phyloP scores from a whole-genome alignment of 1,140 invertebrate genomes.

The Vanessa tameamea region DNA sequence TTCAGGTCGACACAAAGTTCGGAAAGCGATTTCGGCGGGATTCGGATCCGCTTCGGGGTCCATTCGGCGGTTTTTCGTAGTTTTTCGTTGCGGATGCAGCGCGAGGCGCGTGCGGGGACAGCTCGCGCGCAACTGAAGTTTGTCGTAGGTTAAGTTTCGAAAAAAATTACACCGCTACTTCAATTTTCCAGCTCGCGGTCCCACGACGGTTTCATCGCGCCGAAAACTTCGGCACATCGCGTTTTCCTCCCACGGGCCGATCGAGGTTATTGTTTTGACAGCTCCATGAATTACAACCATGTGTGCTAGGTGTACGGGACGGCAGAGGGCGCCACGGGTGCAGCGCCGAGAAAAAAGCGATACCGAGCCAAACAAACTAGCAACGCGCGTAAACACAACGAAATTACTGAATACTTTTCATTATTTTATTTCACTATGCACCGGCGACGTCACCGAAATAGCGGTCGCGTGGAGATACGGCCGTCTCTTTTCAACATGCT shows the following conservation, averaged over 20 bases:
- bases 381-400: slow-evolving; percentile 77
- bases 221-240: slow-evolving; percentile 51
- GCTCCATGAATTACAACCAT: slow-evolving; percentile 44
- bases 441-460: slow-evolving; percentile 72
- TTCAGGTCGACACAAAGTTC: slow-evolving; percentile 48
- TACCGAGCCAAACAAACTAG: slow-evolving; percentile 69
- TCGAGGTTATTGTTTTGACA: slow-evolving; percentile 67
- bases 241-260: slow-evolving; percentile 9
- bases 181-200: slow-evolving; percentile 61
- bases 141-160: slow-evolving; percentile 74
- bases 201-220: slow-evolving; percentile 55
- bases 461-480: slow-evolving; percentile 52
- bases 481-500: slow-evolving; percentile 63
- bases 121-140: slow-evolving; percentile 77
- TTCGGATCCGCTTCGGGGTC: slow-evolving; percentile 46
- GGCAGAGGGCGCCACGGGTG: slow-evolving; percentile 61
- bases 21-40: slow-evolving; percentile 51
- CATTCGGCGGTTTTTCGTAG: slow-evolving; percentile 62
- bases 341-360: slow-evolving; percentile 42
- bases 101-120: slow-evolving; percentile 65
- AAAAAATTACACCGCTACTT: slow-evolving; percentile 69
- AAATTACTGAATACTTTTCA: slow-evolving; percentile 79
- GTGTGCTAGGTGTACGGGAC: slow-evolving; percentile 30
- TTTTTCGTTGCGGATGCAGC: slow-evolving; percentile 47
- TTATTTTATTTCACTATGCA: slow-evolving; percentile 77